Evolutionary conservation across 2,888 invertebrate species (phyloP), one percentile per base, ranked within the genome.

Genomic region (Oxycera nigricornis): DNA sequence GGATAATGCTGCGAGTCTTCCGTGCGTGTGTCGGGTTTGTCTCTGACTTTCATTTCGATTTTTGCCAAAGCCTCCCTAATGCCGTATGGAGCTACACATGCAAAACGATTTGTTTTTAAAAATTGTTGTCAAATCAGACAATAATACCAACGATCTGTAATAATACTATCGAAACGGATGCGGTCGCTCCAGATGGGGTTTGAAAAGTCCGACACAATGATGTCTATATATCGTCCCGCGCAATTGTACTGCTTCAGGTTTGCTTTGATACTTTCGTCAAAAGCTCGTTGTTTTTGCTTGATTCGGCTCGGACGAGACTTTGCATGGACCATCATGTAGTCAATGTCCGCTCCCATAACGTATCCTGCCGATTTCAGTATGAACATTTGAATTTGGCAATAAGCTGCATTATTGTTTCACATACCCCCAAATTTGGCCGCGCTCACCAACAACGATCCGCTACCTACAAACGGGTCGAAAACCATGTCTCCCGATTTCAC

Each of bases 21-120:
- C 4, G 89, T 88, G 11, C 94, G 88, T 1, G 87, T 87, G 79
- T 89, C 90, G 80, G 89, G 88, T 78, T 82, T 70, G 76, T 79
- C 3, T 82, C 81, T 77, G 0, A 24, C 26, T 74, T 85, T 85
- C 1, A 80, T 81, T 67, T 88, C 87, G 61, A 91, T 90, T 83
- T 91, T 92, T 85, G 94, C 94, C 0, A 95, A 94, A 0, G 97
- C 90, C 86, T 99, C 99, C 76, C 99, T 87, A 28, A 99, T 95
- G 31, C 99, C 99, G 86, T 99, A 99, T 0, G 99, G 99, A 24
- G 98, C 98, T 97, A 82, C 81, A 78, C 35, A 2, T 26, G 11
- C n/a, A n/a, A 50, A 52, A 20, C 35, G 30, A 65, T 28, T 28
- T 22, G 4, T 3, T 24, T 2, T 55, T 26, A 28, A 26, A 7